Percentiles rank a stretch among this genome's conserved stretches.
Conservation (phyloP, 2,797 vertebrate genomes). For the Hephaestus fuliginosus region DNA sequence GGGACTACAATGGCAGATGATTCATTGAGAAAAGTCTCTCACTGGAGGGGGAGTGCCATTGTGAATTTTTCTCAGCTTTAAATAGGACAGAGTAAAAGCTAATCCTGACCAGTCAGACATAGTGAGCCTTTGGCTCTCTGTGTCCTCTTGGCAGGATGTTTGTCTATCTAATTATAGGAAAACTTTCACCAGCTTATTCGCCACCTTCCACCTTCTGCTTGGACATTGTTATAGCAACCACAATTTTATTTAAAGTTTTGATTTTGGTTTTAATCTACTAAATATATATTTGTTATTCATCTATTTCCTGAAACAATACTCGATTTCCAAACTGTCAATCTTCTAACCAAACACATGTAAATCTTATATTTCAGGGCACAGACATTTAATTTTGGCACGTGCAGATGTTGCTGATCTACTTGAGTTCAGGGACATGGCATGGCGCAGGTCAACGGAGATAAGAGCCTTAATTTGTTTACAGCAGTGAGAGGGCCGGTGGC, state of each 20-base stretch:
- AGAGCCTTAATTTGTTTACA: slow-evolving; percentile 72
- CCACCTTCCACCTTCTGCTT: slow-evolving; percentile 16
- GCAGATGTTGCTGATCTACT: slow-evolving; percentile 30
- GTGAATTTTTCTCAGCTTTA: slow-evolving; percentile 21
- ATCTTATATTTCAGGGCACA: not conserved
- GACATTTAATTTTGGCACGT: slow-evolving; percentile 5
- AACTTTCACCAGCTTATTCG: slow-evolving; percentile 22
- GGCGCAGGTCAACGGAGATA: slow-evolving; percentile 57
- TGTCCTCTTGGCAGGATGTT: slow-evolving; percentile 29
- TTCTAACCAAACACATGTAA: not conserved
- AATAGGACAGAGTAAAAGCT: slow-evolving; percentile 55
- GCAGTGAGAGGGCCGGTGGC: slow-evolving; percentile 22
- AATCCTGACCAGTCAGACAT: slow-evolving; percentile 49
- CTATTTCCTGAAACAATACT: not conserved
- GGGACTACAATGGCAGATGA: not conserved
- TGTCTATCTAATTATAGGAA: slow-evolving; percentile 28
- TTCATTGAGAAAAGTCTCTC: slow-evolving; percentile 23
- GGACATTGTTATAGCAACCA: not conserved
- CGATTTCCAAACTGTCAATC: slow-evolving; percentile 8
- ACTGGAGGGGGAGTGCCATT: not conserved
- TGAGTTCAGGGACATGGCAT: slow-evolving; percentile 39
- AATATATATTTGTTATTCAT: not conserved
- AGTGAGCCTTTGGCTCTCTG: slow-evolving; percentile 32
- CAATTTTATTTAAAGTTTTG: not conserved
- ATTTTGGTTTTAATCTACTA: not conserved